Evolutionary conservation across 2,888 invertebrate species (phyloP).

Genomic region (Cremastinae sp.): DNA sequence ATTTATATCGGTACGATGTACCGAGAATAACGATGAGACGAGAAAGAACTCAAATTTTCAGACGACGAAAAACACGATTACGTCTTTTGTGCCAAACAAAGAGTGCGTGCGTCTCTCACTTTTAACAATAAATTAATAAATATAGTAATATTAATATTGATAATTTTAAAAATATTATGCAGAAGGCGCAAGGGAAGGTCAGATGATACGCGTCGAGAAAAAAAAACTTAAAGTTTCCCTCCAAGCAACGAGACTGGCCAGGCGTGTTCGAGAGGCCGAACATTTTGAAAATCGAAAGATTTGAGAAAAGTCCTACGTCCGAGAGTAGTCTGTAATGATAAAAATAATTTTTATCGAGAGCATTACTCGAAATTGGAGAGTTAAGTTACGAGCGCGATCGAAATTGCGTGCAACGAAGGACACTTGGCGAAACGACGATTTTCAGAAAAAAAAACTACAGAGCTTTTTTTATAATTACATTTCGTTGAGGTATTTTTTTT

Average conservation of each 20-base stretch:
- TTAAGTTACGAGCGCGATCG: conserved; percentile 25
- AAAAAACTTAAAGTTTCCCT: conserved; percentile 66
- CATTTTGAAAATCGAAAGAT: neutral
- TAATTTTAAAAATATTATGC: conserved; percentile 9
- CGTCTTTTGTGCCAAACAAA: conserved; percentile 63
- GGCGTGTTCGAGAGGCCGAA: conserved; percentile 67
- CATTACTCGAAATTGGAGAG: conserved; percentile 34
- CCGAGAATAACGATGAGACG: conserved; percentile 23
- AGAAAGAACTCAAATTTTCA: conserved; percentile 22
- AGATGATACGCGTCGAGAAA: conserved; percentile 38
- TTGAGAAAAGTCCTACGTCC: neutral
- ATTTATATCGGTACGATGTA: conserved; percentile 44
- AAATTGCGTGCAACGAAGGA: conserved; percentile 58
- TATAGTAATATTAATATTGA: conserved; percentile 2
- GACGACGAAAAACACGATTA: conserved; percentile 27
- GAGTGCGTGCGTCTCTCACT: conserved; percentile 33
- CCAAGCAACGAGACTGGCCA: conserved; percentile 65
- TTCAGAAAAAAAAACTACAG: conserved; percentile 2
- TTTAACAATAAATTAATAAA: conserved; percentile 16
- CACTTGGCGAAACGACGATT: conserved; percentile 42
- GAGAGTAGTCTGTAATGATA: neutral
- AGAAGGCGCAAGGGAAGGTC: no score
- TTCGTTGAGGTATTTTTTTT: neutral
- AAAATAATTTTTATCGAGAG: conserved; percentile 17
- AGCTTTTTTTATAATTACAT: neutral